These are phyloP conservation scores for Hystrix cristata DNA, from an alignment of 2,113 vertebrate species.

Conservation along the genomic window DNA sequence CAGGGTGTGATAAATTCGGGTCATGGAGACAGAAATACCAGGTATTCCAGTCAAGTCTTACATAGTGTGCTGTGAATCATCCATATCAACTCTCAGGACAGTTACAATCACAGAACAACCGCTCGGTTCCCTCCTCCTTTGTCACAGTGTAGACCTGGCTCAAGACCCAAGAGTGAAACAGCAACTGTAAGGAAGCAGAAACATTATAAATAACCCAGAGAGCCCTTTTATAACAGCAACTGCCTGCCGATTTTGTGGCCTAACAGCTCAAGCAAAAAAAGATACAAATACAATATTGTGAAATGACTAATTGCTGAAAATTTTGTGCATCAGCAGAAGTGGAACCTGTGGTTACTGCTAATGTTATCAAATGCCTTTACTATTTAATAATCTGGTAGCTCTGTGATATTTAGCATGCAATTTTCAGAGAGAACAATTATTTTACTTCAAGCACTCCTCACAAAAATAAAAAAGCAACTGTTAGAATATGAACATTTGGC, in stretches of 20 bases:
- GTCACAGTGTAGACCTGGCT: slow-evolving; percentile 39
- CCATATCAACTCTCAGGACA: background rate
- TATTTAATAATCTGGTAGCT: slow-evolving; percentile 87
- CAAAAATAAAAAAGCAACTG: slow-evolving; percentile 88
- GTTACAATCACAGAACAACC: slow-evolving; percentile 15
- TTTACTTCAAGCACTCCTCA: slow-evolving; percentile 87
- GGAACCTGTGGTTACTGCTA: slow-evolving; percentile 88
- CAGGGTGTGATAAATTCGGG: background rate
- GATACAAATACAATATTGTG: slow-evolving; percentile 88
- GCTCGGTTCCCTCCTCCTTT: background rate
- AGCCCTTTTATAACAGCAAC: slow-evolving; percentile 86
- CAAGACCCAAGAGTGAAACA: slow-evolving; percentile 80
- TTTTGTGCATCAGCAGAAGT: slow-evolving; percentile 90
- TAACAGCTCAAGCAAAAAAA: slow-evolving; percentile 88
- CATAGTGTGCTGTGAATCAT: background rate
- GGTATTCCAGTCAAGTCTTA: background rate
- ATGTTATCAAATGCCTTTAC: slow-evolving; percentile 89
- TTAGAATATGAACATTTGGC: slow-evolving; percentile 88
- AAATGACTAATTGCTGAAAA: slow-evolving; percentile 89
- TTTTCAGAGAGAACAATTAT: slow-evolving; percentile 87
- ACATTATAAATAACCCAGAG: slow-evolving; percentile 87
- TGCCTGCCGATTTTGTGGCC: slow-evolving; percentile 90
- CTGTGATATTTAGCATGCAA: slow-evolving; percentile 82
- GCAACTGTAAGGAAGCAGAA: slow-evolving; percentile 86
- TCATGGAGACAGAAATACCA: slow-evolving; percentile 14